Base-by-base conservation (phyloP, 2,113 vertebrate species). In the Elephas maximus region DNA sequence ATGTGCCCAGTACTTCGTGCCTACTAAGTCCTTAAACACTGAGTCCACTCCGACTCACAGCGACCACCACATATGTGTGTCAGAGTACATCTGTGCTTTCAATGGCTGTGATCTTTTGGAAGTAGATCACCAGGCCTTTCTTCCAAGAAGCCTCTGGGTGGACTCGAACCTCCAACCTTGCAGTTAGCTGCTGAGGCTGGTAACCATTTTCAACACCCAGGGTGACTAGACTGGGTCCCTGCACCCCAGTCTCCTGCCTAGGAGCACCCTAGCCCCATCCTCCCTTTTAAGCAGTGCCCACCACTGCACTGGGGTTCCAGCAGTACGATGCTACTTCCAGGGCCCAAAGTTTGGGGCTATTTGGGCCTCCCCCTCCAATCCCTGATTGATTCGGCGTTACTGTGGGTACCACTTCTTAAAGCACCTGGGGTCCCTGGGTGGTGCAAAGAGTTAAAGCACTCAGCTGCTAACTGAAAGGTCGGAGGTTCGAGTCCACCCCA, bases 21-120 rank as follows among this genome's bases (percentile, higher is more conserved):
- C 60, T 57, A 0, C 9, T 28, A 3, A 3, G 2, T n/a, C 28
- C 67, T 33, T 12, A 71, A n/a, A n/a, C 67, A 15, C 6, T 17
- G 67, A n/a, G 67, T n/a, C 6, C 10, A n/a, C 67, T 17, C 12
- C 4, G 67, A n/a, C 67, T 71, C 30, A n/a, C 14, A 17, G 30
- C 11, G 67, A 14, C 28, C 30, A 4, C 30, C 30, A 4, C 30
- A 11, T n/a, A 11, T n/a, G 67, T 12, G 6, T 71, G 30, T 71
- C 67, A 71, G 67, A 33, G 12, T n/a, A 33, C 30, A 17, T 17
- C 30, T 71, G 30, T 71, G 30, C 67, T 33, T 14, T 71, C 67
- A 14, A n/a, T 71, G 67, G 28, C 26, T 15, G 67, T 5, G 9
- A 6, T 73, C 17, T 73, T 73, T 73, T 12, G n/a, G 71, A 41